A percentile compares a stretch with the other conserved stretches of the same genome.
Conservation (phyloP, 2,888 invertebrate species). For the Mimas tiliae region DNA sequence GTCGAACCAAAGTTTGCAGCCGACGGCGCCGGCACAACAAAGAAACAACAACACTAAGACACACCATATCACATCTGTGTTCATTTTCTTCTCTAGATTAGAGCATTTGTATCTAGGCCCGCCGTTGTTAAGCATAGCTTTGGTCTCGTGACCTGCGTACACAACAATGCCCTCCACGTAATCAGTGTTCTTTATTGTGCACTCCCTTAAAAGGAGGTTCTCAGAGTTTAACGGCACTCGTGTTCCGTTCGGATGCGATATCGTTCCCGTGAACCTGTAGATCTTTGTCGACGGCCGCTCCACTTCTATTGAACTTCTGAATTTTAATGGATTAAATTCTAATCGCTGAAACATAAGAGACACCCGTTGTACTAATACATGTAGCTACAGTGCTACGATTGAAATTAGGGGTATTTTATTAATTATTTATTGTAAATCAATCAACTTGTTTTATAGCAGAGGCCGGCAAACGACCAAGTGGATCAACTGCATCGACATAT, state of each 20-base stretch:
- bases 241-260: conserved; percentile 91
- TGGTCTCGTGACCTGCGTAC: conserved; percentile 98
- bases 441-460: too few relatives aligned
- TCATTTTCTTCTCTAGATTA: conserved; percentile 96
- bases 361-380: neutral
- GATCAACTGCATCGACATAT: too few relatives aligned
- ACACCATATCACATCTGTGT: conserved; percentile 98
- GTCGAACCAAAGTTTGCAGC: conserved; percentile 94
- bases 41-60: conserved; percentile 95
- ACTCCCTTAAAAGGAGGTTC: conserved; percentile 96
- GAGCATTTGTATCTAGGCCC: conserved; percentile 97
- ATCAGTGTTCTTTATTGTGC: conserved; percentile 97
- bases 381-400: neutral
- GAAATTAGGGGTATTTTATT: too few relatives aligned
- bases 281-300: conserved; percentile 98
- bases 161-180: conserved; percentile 98
- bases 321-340: conserved; percentile 91
- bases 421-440: too few relatives aligned
- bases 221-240: conserved; percentile 94
- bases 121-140: conserved; percentile 98
- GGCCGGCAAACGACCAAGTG: too few relatives aligned
- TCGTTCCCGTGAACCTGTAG: conserved; percentile 96
- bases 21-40: conserved; percentile 95
- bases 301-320: conserved; percentile 94
- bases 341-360: conserved; percentile 82